Base-by-base conservation (phyloP, 2,888 invertebrate genomes). In the Rhyacophila evoluta region DNA sequence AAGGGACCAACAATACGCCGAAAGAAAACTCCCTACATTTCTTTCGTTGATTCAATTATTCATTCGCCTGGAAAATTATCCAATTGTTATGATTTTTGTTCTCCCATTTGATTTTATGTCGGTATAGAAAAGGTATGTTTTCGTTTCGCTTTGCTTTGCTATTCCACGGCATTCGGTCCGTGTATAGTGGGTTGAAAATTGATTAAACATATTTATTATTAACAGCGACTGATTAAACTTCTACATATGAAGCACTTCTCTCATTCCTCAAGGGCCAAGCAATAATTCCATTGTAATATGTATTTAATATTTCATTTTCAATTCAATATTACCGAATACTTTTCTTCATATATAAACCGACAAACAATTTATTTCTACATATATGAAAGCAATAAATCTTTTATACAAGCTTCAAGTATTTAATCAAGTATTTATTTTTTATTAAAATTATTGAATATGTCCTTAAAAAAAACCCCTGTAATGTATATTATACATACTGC, bases 51-150 rank as follows among this genome's bases (percentile, higher is more conserved):
- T 82, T 82, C 82, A 82, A 82, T 82, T 82, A 82, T 82, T 82
- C 82, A 82, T 81, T 78, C 82, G 79, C 19, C 77, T 81, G 82
- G 82, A 82, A 82, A 82, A 82, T 82, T 82, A 82, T 82, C 82
- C 82, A 79, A 82, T 82, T 82, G 80, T 82, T 82, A 82, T 82
- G 82, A 82, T 82, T 82, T 82, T 81, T 78, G 79, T 80, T 80
- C 77, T 80, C 77, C 79, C 75, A 76, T 80, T 80, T 78, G 78
- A 76, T 78, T 78, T 70, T 72, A 73, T 70, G 75, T 71, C 39
- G 74, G 74, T 41, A 70, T 74, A 72, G 29, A 67, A 73, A 78
- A 28, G 33, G 68, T 75, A 75, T 55, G 55, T 25, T 55, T 55
- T 55, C 55, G 15, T 55, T 55, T 55, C 15, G 12, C 25, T 55